Base-by-base conservation (phyloP, 2,888 invertebrate genomes). In the Pteria penguin region DNA sequence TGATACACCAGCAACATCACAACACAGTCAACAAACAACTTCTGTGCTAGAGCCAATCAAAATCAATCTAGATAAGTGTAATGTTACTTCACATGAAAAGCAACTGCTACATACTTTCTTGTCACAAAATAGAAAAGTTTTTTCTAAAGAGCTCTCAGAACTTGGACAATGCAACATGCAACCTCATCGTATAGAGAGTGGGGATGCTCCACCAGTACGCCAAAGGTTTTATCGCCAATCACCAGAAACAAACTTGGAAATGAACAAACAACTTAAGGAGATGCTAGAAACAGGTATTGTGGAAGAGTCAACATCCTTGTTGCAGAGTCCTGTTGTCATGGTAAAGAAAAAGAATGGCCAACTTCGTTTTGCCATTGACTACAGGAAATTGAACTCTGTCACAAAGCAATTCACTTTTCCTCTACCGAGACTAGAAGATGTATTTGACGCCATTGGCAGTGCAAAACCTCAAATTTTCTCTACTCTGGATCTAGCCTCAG, bases 171-270 rank as follows among this genome's bases (percentile, higher is more conserved):
- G 60, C 4, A 32, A 52, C 24, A 4, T 54, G 5, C 54, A 72
- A 4, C 54, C 26, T n/a, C 82, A 82, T 75, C 54, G 55, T 36
- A 82, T 82, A 54, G 79, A 82, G 55, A 82, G 81, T 24, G 63
- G 63, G 32, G 68, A 65, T 54, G 76, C 76, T 14, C 27, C 22
- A 31, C 76, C 81, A 32, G 75, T 78, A 26, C 65, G 72, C 33
- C 70, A 71, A 45, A 14, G 26, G 26, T 57, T 63, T 45, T 72
- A 81, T 52, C 69, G 80, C 18, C 65, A 63, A 11, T 60, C 63
- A 24, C 82, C 80, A n/a, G 18, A 73, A 4, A 71, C 71, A 31
- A 82, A 80, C 54, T 60, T 60, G 2, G 80, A 72, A 57, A 78
- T 33, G 33, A 76, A 80, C 45, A 52, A 65, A 57, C 71, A 76